Evolutionary conservation across 35 echinoderm and acorn worm species (phyloP), one percentile per base, ranked within the genome.

Genomic region (Anneissia japonica): DNA sequence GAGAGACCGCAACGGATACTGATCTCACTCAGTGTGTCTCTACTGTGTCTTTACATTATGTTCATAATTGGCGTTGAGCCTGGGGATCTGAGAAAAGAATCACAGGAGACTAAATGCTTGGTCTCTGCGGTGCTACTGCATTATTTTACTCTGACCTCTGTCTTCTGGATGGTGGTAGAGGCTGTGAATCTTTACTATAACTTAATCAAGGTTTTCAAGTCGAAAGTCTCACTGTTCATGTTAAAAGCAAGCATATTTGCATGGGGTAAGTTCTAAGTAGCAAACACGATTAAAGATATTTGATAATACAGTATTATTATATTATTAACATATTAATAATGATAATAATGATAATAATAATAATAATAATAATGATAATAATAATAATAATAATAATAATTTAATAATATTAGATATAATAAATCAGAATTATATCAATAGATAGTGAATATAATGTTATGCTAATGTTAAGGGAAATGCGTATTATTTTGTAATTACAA

Each of bases 141-240:
- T 64, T 97, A 97, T 37, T 97, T 97, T 73, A 84, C 84, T 6
- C 80, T 97, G 10, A 80, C 94, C 0, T 87, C 94, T 0, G 75
- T 97, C 41, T 46, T 90, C 29, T 97, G 94, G 94, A 97, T 97
- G 94, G 94, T 79, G 0, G 94, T 90, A 0, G 94, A 97, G 76
- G 94, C 94, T 32, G 74, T 87, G 33, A 93, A 97, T 39, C 89
- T 97, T 84, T 97, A 97, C 75, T 73, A 93, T 45, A 73, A 83
- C 39, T 80, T 97, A 26, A 85, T 97, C 21, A 87, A 90, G 72
- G 88, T 97, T 29, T 93, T 97, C 19, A 80, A 97, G 74, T 80
- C 84, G 17, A 81, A 74, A 13, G 85, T 89, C 11, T 88, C 90
- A 14, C 36, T 41, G 36, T 97, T 97, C 40, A 92, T 97, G 83